Conservation (phyloP, 2,888 invertebrate species). For the Lobophora halterata region DNA sequence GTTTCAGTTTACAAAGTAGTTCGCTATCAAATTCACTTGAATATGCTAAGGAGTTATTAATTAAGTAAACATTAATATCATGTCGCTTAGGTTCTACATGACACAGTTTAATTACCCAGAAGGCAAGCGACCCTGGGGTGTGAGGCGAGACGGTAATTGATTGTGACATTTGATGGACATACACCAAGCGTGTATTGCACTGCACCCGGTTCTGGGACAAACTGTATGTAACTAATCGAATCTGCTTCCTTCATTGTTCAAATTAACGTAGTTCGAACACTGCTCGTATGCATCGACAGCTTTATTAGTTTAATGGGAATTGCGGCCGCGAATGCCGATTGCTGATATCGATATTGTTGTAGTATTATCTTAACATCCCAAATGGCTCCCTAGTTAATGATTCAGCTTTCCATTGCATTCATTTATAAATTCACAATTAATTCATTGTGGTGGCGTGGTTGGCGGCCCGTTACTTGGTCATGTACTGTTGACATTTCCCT, state of each 20-base stretch:
- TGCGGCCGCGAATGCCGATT: constrained; percentile 8
- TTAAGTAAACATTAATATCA: constrained; percentile 29
- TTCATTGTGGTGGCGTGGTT: constrained; percentile 39
- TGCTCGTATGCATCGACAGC: constrained; percentile 10
- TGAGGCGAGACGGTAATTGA: constrained; percentile 62
- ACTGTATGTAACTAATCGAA: constrained; percentile 33
- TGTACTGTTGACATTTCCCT: constrained; percentile 63
- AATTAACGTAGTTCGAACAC: constrained; percentile 11
- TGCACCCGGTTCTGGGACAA: constrained; percentile 51
- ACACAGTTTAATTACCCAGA: constrained; percentile 56
- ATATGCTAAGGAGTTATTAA: too few relatives aligned
- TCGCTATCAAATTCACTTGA: too few relatives aligned
- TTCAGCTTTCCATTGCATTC: constrained; percentile 13
- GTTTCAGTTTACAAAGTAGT: too few relatives aligned
- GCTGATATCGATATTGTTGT: constrained; percentile 7
- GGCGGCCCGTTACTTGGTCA: constrained; percentile 43
- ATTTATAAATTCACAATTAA: constrained; percentile 34
- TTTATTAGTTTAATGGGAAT: constrained; percentile 16
- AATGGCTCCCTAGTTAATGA: constrained; percentile 10
- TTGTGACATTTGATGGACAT: constrained; percentile 76
- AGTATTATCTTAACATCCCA: constrained; percentile 2
- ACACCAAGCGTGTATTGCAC: constrained; percentile 56
- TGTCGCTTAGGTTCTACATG: constrained; percentile 37
- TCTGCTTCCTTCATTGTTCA: constrained; percentile 29
- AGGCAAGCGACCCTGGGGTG: constrained; percentile 29